Conservation (phyloP, 2,113 vertebrate genomes). For the Periophthalmus modestus region DNA sequence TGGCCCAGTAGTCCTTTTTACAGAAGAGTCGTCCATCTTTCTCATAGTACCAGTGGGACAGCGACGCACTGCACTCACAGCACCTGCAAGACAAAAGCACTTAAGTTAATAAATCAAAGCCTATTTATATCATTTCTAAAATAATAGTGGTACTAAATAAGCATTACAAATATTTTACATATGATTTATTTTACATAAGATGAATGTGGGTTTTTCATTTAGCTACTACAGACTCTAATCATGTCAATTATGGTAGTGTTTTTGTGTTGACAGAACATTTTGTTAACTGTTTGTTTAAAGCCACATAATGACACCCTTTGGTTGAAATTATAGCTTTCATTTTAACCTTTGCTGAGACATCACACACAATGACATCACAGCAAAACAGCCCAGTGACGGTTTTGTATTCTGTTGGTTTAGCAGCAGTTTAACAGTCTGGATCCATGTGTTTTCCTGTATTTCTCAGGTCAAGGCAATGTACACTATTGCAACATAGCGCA, state of each 20-base stretch:
- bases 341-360: conserved; percentile 1
- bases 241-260: conserved; percentile 11
- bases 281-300: conserved; percentile 23
- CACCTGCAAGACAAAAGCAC: conserved; percentile 78
- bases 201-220: neutral
- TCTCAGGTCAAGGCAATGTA: neutral
- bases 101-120: no score
- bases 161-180: no score
- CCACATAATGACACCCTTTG: conserved; percentile 29
- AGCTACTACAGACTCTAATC: neutral
- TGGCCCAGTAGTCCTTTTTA: conserved; percentile 96
- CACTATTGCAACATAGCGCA: neutral
- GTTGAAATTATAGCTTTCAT: conserved; percentile 47
- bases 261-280: conserved; percentile 33
- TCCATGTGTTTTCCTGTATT: neutral
- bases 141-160: no score
- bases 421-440: neutral
- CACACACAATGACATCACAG: neutral
- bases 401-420: neutral
- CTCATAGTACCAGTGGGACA: conserved; percentile 98
- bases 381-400: neutral
- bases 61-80: conserved; percentile 87
- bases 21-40: conserved; percentile 96
- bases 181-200: no score
- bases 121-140: no score